Conservation (phyloP, 1,140 invertebrate genomes). For the Spodoptera litura region DNA sequence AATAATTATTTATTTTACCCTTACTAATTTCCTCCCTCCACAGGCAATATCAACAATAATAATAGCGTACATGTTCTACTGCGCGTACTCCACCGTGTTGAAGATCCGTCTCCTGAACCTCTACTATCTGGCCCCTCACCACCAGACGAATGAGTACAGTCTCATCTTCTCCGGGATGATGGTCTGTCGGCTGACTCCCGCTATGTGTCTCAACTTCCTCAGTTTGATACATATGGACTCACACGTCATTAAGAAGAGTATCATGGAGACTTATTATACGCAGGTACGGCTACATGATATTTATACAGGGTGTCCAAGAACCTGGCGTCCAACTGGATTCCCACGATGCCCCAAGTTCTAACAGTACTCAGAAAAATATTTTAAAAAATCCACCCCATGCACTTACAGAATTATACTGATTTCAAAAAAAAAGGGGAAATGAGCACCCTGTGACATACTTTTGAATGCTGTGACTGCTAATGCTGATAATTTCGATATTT, state of each 20-base stretch:
- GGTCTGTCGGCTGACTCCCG: conserved; percentile 98
- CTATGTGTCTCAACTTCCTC: conserved; percentile 99
- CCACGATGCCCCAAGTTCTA: too few species aligned
- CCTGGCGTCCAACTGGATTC: too few species aligned
- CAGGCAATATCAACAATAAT: conserved; percentile 95
- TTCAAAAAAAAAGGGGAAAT: too few species aligned
- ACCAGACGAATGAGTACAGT: conserved; percentile 99
- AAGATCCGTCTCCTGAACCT: conserved; percentile 98
- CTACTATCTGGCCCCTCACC: conserved; percentile 98
- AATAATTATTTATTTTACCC: not conserved
- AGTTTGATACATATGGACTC: conserved; percentile 99
- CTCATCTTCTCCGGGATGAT: conserved; percentile 99
- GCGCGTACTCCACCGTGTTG: conserved; percentile 98
- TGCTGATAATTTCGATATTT: too few species aligned
- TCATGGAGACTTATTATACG: conserved; percentile 95
- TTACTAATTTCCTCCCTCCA: not conserved
- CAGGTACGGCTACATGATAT: conserved; percentile 88
- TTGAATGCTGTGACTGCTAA: too few species aligned
- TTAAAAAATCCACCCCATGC: too few species aligned
- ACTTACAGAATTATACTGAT: too few species aligned
- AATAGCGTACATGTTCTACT: conserved; percentile 98
- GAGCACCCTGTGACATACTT: too few species aligned
- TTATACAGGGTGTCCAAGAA: too few species aligned
- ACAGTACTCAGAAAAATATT: too few species aligned
- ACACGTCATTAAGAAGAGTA: conserved; percentile 94